Evolutionary conservation across 1,140 invertebrate species (phyloP).

Genomic region (Pseudomyrmex cubaensis): DNA sequence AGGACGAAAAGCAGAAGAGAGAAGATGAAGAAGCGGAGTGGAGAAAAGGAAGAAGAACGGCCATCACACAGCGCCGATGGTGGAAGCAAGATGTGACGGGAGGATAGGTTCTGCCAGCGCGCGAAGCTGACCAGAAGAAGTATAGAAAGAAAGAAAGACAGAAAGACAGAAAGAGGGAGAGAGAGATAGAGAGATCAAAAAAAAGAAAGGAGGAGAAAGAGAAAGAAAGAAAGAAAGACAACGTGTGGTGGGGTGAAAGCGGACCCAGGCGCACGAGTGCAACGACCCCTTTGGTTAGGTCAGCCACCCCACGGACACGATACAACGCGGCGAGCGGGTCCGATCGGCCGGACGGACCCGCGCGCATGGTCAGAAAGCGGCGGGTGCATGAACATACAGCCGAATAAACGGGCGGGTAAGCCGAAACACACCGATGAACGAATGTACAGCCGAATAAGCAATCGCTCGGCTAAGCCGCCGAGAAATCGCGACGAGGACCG

Average conservation of each 20-base stretch:
- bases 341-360: slow-evolving; percentile 66
- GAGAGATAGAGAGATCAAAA: slow-evolving; percentile 69
- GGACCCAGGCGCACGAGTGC: slow-evolving; percentile 81
- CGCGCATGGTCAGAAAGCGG: slow-evolving; percentile 30
- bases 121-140: slow-evolving; percentile 77
- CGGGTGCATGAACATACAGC: slow-evolving; percentile 32
- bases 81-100: slow-evolving; percentile 24
- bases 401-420: slow-evolving; percentile 68
- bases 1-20: slow-evolving; percentile 2
- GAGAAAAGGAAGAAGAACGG: slow-evolving; percentile 49
- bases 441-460: slow-evolving; percentile 63
- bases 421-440: slow-evolving; percentile 59
- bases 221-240: slow-evolving; percentile 63
- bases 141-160: slow-evolving; percentile 57
- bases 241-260: slow-evolving; percentile 76
- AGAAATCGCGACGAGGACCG: slow-evolving; percentile 58
- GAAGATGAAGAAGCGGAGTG: slow-evolving; percentile 22
- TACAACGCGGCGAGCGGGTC: slow-evolving; percentile 54
- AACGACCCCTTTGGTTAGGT: slow-evolving; percentile 84
- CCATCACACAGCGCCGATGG: slow-evolving; percentile 41
- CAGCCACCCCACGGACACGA: slow-evolving; percentile 82
- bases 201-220: slow-evolving; percentile 71
- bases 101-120: slow-evolving; percentile 70
- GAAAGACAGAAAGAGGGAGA: slow-evolving; percentile 73
- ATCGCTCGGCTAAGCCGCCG: slow-evolving; percentile 64